Conservation (phyloP, 2,797 vertebrate genomes). For the Lagorchestes hirsutus region DNA sequence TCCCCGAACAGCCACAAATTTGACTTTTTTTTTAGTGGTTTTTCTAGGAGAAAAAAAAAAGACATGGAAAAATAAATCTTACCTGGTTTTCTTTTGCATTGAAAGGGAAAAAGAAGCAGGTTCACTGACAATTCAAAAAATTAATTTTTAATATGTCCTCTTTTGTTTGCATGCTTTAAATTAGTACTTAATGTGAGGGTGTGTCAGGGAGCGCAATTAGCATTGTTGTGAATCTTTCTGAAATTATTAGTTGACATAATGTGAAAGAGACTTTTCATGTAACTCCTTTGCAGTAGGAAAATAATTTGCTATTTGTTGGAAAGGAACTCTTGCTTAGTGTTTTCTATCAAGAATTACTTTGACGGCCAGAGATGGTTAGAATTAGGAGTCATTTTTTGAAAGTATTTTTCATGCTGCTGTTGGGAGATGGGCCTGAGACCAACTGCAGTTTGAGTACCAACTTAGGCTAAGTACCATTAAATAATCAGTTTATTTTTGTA, state of each 20-base stretch:
- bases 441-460: background rate
- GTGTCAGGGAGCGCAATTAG: conserved; percentile 3
- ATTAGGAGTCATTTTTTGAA: conserved; percentile 33
- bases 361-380: conserved; percentile 8
- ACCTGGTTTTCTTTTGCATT: background rate
- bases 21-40: background rate
- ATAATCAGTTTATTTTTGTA: too few relatives aligned
- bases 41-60: background rate
- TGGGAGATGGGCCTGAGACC: background rate
- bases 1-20: background rate
- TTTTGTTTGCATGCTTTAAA: conserved; percentile 32
- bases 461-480: background rate
- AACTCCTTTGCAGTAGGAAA: conserved; percentile 49
- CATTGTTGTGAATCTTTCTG: conserved; percentile 30
- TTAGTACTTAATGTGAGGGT: conserved; percentile 20
- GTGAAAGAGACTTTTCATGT: background rate
- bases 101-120: background rate
- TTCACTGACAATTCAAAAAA: background rate
- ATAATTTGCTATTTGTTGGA: conserved; percentile 24
- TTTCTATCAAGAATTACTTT: conserved; percentile 34
- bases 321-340: conserved; percentile 50
- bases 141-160: conserved; percentile 44
- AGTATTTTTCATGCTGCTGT: background rate
- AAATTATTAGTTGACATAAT: background rate
- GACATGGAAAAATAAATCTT: background rate